Conservation (phyloP, 2,113 vertebrate genomes). For the Rhinoptilus africanus region DNA sequence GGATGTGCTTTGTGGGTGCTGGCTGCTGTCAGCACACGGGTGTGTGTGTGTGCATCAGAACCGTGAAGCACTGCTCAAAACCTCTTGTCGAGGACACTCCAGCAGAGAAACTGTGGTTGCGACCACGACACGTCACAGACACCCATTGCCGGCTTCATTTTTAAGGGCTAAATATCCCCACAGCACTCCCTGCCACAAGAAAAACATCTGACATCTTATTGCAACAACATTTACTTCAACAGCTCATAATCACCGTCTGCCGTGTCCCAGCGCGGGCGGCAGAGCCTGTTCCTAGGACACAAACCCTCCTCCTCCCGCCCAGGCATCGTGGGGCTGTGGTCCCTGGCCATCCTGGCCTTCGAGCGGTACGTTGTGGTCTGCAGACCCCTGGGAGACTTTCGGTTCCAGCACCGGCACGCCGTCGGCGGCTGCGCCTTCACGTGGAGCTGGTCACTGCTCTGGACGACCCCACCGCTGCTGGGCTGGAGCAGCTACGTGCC, state of each 20-base stretch:
- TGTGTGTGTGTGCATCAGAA: background rate
- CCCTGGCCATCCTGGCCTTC: conserved; percentile 68
- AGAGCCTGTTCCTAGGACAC: background rate
- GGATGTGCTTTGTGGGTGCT: background rate
- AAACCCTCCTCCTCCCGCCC: background rate
- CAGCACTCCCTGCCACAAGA: background rate
- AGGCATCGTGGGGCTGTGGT: conserved; percentile 75
- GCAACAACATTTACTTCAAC: background rate
- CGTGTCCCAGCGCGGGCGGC: fast-evolving
- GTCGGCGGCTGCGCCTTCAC: conserved; percentile 58
- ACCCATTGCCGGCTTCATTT: fast-evolving
- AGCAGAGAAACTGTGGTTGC: background rate
- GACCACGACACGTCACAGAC: fast-evolving
- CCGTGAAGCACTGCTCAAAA: background rate
- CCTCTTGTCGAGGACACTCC: background rate
- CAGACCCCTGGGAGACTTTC: conserved; percentile 68
- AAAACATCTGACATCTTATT: background rate
- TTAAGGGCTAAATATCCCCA: background rate
- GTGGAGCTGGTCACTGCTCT: conserved; percentile 63
- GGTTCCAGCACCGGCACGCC: conserved; percentile 53
- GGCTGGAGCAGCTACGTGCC: conserved; percentile 74
- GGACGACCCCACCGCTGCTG: conserved; percentile 62
- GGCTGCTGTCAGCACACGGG: background rate
- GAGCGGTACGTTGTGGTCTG: conserved; percentile 69
- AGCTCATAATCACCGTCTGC: background rate